These are phyloP conservation scores for Folsomia manolachei DNA, from an alignment of 2,888 invertebrate species.

Conservation along the genomic window DNA sequence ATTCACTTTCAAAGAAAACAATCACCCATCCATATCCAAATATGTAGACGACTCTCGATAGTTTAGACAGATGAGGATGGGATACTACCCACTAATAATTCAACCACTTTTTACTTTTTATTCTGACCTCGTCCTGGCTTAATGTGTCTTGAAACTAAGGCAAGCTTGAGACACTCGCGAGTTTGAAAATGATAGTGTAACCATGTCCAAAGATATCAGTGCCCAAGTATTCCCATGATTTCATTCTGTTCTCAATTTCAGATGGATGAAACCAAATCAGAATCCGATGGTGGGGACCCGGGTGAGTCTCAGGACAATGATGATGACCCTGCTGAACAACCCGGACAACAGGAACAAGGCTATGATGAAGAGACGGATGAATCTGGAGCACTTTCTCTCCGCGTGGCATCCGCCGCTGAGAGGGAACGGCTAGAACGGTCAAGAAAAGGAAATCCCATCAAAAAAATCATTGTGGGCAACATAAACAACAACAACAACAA, in stretches of 20 bases:
- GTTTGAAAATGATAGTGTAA: too few relatives aligned
- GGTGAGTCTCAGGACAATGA: background rate
- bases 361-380: slow-evolving; percentile 26
- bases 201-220: background rate
- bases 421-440: slow-evolving; percentile 43
- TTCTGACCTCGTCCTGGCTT: background rate
- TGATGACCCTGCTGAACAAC: background rate
- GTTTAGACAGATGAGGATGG: too few relatives aligned
- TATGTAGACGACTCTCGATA: background rate
- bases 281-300: background rate
- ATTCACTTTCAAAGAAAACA: background rate
- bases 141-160: too few relatives aligned
- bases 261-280: slow-evolving; percentile 33
- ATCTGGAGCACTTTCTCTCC: slow-evolving; percentile 31
- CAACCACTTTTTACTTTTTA: background rate
- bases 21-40: background rate
- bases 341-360: background rate
- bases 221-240: background rate
- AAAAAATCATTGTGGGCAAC: slow-evolving; percentile 48
- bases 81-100: background rate
- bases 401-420: slow-evolving; percentile 25
- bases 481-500: slow-evolving; percentile 49
- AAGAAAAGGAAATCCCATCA: slow-evolving; percentile 50
- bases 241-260: too few relatives aligned
- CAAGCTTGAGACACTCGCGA: too few relatives aligned